Evolutionary conservation across 2,797 vertebrate genomes (phyloP), one percentile per base, ranked within the genome.

Genomic region (Lycodopsis pacificus): DNA sequence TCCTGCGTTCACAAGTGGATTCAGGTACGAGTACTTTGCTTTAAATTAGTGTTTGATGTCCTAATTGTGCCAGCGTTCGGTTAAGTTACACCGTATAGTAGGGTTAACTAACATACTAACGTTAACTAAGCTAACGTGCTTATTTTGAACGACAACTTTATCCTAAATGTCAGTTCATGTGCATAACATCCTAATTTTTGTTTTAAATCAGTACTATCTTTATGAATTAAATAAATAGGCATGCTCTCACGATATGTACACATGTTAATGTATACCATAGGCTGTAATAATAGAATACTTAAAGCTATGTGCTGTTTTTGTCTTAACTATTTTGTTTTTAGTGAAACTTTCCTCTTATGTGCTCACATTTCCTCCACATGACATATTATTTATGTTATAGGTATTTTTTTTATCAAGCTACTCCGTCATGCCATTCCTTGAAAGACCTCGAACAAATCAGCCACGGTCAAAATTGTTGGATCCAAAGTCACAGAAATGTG

Each of bases 401-500:
- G 59, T 8, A 10, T 53, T 8, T 48, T 79, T 66, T 71, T 27
- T 25, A 67, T 48, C n/a, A 69, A 70, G 42, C 8, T 46, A 22
- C 36, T 22, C 2, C 9, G 80, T 27, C 44, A 99, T 98, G 97
- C 95, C 96, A 0, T 36, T 91, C 59, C 20, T 94, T 44, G 96
- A 96, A 89, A 77, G 80, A 57, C 49, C 51, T 0, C 56, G 42
- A 22, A 83, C 76, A 59, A 62, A 49, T 0, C 92, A 90, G 9
- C 91, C 95, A 25, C 83, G 80, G 1, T 95, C 93, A 82, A 88
- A 90, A 20, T 81, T 81, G 49, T 94, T 96, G 95, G 96, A 98
- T 7, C 63, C 17, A 58, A 96, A 93, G 78, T 94, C 97, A 13
- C 95, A 96, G 89, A 98, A 96, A 89, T 85, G 83, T 25, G 97